Percentiles rank a stretch among this genome's conserved stretches.
Conservation (phyloP, 1,140 invertebrate species). For the Hycleus cichorii region DNA sequence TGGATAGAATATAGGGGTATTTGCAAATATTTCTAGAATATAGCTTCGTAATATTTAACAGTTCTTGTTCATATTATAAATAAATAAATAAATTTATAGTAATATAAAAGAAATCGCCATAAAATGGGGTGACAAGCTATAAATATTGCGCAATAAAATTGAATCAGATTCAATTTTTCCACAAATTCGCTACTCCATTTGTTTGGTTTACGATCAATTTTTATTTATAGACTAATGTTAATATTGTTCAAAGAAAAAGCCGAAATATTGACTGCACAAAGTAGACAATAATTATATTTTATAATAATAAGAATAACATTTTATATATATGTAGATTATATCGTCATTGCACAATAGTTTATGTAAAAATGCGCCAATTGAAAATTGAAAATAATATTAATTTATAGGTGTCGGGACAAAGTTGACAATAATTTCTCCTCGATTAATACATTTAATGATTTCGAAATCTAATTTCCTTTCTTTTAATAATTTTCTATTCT, state of each 20-base stretch:
- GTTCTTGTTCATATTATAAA: conserved; percentile 5
- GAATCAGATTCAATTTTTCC: conserved; percentile 21
- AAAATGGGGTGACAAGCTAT: no score
- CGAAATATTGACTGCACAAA: conserved; percentile 33
- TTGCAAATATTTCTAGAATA: conserved; percentile 32
- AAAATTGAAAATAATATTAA: not conserved
- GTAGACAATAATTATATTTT: conserved; percentile 31
- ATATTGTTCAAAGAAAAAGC: conserved; percentile 15
- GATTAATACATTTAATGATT: conserved; percentile 10
- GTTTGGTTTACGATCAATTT: not conserved
- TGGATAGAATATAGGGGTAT: conserved; percentile 30
- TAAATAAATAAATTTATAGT: conserved; percentile 22
- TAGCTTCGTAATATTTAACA: not conserved
- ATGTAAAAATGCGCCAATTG: not conserved
- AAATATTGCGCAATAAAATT: not conserved
- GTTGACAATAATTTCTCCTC: conserved; percentile 22
- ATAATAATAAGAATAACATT: not conserved
- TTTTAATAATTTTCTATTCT: conserved; percentile 29
- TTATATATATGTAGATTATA: conserved; percentile 18
- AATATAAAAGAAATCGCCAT: no score
- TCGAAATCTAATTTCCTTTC: conserved; percentile 22
- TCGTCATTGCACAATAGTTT: conserved; percentile 27
- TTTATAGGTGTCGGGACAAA: conserved; percentile 36
- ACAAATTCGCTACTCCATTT: conserved; percentile 2
- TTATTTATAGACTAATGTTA: conserved; percentile 24